phyloP scores from a whole-genome alignment of 2,888 invertebrate genomes.

The Rotaria magnacalcarata region DNA sequence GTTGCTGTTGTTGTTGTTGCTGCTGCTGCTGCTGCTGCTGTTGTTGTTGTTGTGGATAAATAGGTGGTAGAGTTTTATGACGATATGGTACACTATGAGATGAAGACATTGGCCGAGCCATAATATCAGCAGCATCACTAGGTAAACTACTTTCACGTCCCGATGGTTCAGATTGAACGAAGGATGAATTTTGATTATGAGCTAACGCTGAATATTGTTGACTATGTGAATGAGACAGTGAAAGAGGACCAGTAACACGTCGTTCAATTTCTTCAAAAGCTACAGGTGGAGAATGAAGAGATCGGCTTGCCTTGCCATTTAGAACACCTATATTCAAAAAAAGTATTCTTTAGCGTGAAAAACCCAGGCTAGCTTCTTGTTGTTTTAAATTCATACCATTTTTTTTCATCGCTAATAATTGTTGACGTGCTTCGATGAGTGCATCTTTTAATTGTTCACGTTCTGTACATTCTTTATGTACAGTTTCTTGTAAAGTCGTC shows the following conservation, averaged over 20 bases:
- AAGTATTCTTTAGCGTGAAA: no score
- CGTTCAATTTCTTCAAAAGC: conserved; percentile 34
- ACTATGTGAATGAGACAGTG: not conserved
- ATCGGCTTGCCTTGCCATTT: not conserved
- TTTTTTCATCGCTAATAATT: conserved; percentile 42
- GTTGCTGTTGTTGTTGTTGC: not conserved
- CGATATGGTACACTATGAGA: not conserved
- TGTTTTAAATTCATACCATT: not conserved
- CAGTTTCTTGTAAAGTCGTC: conserved; percentile 42
- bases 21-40: not conserved
- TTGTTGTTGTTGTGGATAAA: not conserved
- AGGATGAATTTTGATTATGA: not conserved
- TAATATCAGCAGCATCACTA: not conserved
- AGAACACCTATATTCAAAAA: not conserved
- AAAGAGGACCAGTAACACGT: not conserved
- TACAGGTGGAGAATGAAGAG: conserved; percentile 19
- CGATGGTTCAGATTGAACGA: conserved; percentile 19
- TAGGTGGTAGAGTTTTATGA: conserved; percentile 1
- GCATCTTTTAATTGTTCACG: conserved; percentile 44
- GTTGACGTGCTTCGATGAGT: conserved; percentile 39
- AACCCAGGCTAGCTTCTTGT: no score
- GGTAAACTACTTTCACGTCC: not conserved
- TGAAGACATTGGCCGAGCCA: conserved; percentile 17
- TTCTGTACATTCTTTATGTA: conserved; percentile 45
- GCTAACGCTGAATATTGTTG: not conserved